Conservation (phyloP, 2,113 vertebrate genomes). For the Megaptera novaeangliae region DNA sequence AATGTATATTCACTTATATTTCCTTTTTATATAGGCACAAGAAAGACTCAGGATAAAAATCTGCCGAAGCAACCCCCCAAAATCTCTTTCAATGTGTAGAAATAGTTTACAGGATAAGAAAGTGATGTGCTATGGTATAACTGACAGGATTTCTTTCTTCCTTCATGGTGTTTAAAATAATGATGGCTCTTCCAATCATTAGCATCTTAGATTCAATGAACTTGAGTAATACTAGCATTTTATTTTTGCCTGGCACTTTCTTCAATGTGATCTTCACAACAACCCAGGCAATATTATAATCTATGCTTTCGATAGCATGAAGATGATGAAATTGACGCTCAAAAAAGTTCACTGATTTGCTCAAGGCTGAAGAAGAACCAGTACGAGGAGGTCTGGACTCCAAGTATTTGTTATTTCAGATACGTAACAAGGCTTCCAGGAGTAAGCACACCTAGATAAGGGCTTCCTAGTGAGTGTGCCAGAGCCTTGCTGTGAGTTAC, state of each 20-base stretch:
- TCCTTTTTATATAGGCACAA: neutral
- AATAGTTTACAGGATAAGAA: neutral
- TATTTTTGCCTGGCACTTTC: neutral
- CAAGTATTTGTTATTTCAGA: neutral
- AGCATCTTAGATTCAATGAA: neutral
- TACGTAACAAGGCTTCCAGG: neutral
- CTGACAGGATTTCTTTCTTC: neutral
- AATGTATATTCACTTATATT: neutral
- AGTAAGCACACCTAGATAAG: neutral
- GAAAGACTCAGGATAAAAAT: neutral
- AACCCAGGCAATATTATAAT: neutral
- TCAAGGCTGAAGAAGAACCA: neutral
- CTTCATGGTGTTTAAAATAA: neutral
- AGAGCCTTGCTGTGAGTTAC: neutral
- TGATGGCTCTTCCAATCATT: neutral
- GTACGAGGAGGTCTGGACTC: neutral
- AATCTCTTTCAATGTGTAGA: neutral
- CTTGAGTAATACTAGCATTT: neutral
- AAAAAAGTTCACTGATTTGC: neutral
- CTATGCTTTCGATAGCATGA: neutral
- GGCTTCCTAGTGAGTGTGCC: neutral
- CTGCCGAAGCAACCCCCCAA: neutral
- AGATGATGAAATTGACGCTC: neutral
- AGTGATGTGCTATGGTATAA: neutral
- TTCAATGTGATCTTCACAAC: neutral